A percentile compares a stretch with the other conserved stretches of the same genome.
Evolutionary conservation across 2,888 invertebrate genomes (phyloP).

Genomic region (Callosobruchus maculatus): DNA sequence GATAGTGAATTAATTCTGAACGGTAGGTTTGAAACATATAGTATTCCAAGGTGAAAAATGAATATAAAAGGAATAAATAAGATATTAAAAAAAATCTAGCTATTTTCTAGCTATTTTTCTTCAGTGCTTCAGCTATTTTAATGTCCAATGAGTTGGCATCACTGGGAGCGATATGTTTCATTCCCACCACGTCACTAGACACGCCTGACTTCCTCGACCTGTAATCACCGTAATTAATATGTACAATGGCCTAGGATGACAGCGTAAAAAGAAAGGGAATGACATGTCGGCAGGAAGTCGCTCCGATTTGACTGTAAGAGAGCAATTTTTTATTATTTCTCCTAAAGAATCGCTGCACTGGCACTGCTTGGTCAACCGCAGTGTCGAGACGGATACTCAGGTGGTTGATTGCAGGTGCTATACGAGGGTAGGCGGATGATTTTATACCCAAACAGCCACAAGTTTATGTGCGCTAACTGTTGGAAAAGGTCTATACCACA

Average conservation of each 20-base stretch:
- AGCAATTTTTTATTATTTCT: neutral
- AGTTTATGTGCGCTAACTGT: too few relatives aligned
- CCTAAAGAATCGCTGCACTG: too few relatives aligned
- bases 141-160: too few relatives aligned
- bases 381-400: neutral
- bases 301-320: neutral
- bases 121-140: too few relatives aligned
- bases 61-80: too few relatives aligned
- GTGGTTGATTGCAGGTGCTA: neutral
- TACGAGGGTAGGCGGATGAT: neutral
- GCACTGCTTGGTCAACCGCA: neutral
- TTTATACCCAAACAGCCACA: too few relatives aligned
- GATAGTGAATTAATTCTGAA: too few relatives aligned
- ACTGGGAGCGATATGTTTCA: neutral
- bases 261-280: slow-evolving; percentile 4
- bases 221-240: slow-evolving; percentile 31
- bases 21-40: too few relatives aligned
- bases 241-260: slow-evolving; percentile 23
- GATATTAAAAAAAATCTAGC: too few relatives aligned
- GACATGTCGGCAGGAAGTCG: neutral
- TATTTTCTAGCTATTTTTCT: too few relatives aligned
- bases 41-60: too few relatives aligned
- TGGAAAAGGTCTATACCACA: too few relatives aligned
- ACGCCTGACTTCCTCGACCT: slow-evolving; percentile 15
- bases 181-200: neutral